Evolutionary conservation across 2,797 vertebrate genomes (phyloP), one percentile per base, ranked within the genome.

Genomic region (Lates japonicus): DNA sequence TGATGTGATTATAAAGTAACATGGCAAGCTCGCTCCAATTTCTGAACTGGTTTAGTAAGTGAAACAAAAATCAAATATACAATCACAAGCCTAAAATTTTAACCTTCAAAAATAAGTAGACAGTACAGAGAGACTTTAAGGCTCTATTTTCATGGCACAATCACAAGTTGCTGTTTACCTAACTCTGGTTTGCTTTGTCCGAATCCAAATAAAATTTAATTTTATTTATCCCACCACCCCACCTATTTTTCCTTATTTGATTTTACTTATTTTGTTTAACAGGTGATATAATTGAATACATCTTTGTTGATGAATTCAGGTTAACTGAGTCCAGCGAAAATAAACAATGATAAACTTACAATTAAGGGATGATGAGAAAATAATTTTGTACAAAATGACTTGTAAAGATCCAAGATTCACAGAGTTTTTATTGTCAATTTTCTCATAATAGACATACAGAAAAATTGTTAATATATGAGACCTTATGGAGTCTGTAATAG

Each of bases 21-120:
- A 66, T n/a, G 13, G 6, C 0, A n/a, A n/a, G n/a, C n/a, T n/a
- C n/a, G n/a, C n/a, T 54, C 0, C 7, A 0, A 4, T 42, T 61
- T 48, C 29, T 64, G 0, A 41, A 22, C 12, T 39, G n/a, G 29
- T 39, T 22, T 0, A 0, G 1, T 6, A 0, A 76, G 31, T 49
- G 3, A n/a, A 51, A 57, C 19, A 46, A 39, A 61, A 73, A 63
- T 33, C 48, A 17, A 74, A 70, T 4, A 12, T 29, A 72, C 49
- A 51, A 42, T 13, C 0, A 33, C 7, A 0, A 57, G 5, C 44
- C 60, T 64, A 33, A 22, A 42, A 61, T 25, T 0, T 5, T 42
- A 39, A 66, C 1, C 29, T 41, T 29, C 4, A 19, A 19, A 9
- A 72, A 42, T 31, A 41, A 13, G n/a, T 1, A 1, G 0, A 25